Base-by-base conservation (phyloP, 2,797 vertebrate genomes). In the Delichon dasypus region DNA sequence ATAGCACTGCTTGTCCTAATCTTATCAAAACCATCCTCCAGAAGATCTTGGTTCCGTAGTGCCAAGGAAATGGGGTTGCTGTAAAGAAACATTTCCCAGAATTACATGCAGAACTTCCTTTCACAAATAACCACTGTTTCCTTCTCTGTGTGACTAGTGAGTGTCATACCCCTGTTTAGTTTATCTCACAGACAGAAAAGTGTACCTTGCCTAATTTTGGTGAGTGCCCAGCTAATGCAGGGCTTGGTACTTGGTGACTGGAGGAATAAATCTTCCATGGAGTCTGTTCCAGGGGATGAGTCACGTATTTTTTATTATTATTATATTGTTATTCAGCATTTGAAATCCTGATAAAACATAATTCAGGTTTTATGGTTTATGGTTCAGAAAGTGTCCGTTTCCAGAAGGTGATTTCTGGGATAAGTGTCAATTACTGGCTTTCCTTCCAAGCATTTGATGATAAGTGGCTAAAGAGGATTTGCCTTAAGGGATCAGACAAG, bases 381-480 rank as follows among this genome's bases (percentile, higher is more conserved):
- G 36, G 48, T 65, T 84, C 90, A 67, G 66, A 60, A 90, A 62
- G 53, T 38, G 27, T 42, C 57, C 25, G 40, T 66, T 78, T 81
- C 36, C 51, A 75, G 47, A 85, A 72, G 70, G 44, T 92, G 22
- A 65, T 64, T 83, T 92, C 73, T 91, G 79, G 79, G 73, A 66
- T 92, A 38, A 75, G 79, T 88, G 55, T 93, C 88, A 17, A 26
- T 96, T 78, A 40, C 79, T 66, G 88, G 27, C 64, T 62, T 90
- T 70, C 22, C 67, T 81, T 81, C 76, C 53, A 57, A 71, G 87
- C 27, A 19, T 64, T 89, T 66, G 53, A 48, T 74, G 51, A 1
- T 83, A 91, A 93, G 91, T 90, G 62, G 55, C 85, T 90, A 18
- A 93, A 68, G 67, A 23, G 50, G 91, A 93, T 96, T 93, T 96